Conservation (phyloP, 2,888 invertebrate species). For the Himalopsyche anomala region DNA sequence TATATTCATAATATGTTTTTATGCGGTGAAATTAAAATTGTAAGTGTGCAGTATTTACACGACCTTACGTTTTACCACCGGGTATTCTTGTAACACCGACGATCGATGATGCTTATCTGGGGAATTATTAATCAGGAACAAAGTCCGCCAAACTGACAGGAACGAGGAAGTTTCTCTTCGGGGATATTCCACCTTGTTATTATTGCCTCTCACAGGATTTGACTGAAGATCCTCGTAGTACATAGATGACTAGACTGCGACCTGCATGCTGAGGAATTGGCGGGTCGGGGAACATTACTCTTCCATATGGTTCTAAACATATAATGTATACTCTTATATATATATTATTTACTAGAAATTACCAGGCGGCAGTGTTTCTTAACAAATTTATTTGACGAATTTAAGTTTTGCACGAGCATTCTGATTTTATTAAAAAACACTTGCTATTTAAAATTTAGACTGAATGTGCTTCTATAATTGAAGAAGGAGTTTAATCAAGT, state of each 20-base stretch:
- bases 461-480: no score
- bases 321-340: neutral
- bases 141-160: slow-evolving; percentile 53
- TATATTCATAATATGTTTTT: no score
- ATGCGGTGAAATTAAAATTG: no score
- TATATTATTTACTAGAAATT: no score
- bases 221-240: neutral
- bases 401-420: no score
- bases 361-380: no score
- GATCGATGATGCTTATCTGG: slow-evolving; percentile 55
- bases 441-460: no score
- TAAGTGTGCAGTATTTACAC: no score
- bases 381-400: no score
- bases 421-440: no score
- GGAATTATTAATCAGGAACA: slow-evolving; percentile 57
- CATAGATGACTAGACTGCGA: neutral
- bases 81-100: neutral
- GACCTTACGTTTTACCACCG: no score
- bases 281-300: neutral
- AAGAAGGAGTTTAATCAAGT: no score
- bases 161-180: slow-evolving; percentile 12
- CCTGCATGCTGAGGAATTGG: neutral
- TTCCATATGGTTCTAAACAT: neutral
- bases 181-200: neutral
- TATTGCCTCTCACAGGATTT: slow-evolving; percentile 33